A percentile compares a stretch with the other conserved stretches of the same genome.
Evolutionary conservation across 1,140 invertebrate genomes (phyloP).

Genomic region (Orius insidiosus): DNA sequence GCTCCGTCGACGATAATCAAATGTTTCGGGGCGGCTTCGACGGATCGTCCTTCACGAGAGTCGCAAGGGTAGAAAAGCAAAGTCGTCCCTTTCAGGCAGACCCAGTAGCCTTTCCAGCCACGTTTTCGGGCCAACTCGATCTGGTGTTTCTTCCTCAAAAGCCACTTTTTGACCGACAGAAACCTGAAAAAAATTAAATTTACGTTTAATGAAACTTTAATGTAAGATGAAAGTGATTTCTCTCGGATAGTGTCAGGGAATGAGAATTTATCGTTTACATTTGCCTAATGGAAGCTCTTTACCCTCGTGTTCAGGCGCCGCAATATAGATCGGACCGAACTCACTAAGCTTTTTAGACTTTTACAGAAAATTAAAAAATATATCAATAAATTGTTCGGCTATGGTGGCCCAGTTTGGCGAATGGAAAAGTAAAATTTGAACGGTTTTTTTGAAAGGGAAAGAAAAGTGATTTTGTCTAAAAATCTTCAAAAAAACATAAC

Average conservation of each 20-base stretch:
- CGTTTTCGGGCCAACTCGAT: slow-evolving; percentile 87
- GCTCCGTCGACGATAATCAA: slow-evolving; percentile 93
- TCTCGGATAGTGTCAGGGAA: neutral
- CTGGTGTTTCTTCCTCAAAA: slow-evolving; percentile 89
- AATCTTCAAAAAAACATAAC: no score
- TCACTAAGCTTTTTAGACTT: no score
- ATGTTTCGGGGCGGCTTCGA: slow-evolving; percentile 84
- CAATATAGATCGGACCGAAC: no score
- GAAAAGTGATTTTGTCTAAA: no score
- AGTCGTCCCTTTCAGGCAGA: slow-evolving; percentile 91
- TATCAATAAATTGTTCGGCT: no score
- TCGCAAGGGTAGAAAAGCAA: slow-evolving; percentile 93
- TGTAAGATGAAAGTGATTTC: neutral
- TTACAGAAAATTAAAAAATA: no score
- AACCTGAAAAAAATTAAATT: slow-evolving; percentile 45
- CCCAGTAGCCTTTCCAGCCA: slow-evolving; percentile 97
- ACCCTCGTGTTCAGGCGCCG: no score
- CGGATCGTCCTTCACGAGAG: slow-evolving; percentile 72
- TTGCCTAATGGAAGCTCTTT: no score
- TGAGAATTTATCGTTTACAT: no score
- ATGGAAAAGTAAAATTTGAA: no score
- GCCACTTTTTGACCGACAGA: slow-evolving; percentile 95
- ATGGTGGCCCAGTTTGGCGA: no score
- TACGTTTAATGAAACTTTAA: neutral
- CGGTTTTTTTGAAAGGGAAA: no score